phyloP scores from a whole-genome alignment of 2,113 vertebrate genomes.

The Proteles cristata region DNA sequence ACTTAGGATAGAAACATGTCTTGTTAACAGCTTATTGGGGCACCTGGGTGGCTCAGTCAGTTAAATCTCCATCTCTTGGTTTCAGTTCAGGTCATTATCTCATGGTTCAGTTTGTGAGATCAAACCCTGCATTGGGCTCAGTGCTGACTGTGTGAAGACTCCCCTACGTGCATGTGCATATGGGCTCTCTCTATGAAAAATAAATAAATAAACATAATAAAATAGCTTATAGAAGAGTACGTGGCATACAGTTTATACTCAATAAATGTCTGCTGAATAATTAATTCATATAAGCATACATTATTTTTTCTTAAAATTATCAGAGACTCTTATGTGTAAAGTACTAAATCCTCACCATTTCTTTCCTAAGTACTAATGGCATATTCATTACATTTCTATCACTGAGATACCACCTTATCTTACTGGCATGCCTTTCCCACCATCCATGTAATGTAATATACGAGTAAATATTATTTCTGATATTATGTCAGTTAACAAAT shows the following conservation, averaged over 20 bases:
- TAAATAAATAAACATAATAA: too few species aligned
- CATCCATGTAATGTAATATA: background rate
- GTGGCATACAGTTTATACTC: background rate
- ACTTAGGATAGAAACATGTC: background rate
- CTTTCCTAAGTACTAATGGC: background rate
- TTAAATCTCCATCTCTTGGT: too few species aligned
- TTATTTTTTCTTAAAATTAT: constrained; percentile 3
- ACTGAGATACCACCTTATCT: background rate
- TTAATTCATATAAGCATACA: background rate
- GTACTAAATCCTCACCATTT: background rate
- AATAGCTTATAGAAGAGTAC: background rate
- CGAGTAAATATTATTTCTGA: background rate
- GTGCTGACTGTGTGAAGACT: too few species aligned
- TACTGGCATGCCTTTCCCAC: background rate
- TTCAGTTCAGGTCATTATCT: too few species aligned
- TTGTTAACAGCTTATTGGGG: background rate
- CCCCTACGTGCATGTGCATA: too few species aligned
- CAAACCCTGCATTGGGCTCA: too few species aligned
- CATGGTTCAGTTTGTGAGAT: too few species aligned
- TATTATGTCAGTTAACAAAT: background rate
- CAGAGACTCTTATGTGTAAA: background rate
- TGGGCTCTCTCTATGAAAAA: too few species aligned
- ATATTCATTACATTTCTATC: constrained; percentile 5
- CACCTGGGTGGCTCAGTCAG: too few species aligned
- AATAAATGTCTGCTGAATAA: background rate